Base-by-base conservation (phyloP, 1,140 invertebrate species). In the Brachionus asplanchnoidis region DNA sequence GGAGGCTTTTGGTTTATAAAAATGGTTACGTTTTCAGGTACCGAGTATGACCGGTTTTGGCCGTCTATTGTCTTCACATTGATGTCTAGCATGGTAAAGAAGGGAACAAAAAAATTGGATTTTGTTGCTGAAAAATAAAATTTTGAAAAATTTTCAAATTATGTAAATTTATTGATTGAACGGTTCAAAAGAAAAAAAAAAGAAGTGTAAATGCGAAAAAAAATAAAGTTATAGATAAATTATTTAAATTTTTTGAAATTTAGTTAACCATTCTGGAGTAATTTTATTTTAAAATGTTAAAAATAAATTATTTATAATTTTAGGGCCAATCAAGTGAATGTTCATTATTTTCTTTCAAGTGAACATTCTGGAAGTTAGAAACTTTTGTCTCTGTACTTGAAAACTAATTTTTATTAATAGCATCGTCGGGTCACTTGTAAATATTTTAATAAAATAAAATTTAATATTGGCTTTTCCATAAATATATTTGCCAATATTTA, bases 41-140 rank as follows among this genome's bases (percentile, higher is more conserved):
- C 93, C 80, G 91, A 92, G 90, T 95, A 96, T 32, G 91, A 91
- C 89, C 95, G 94, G 91, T 96, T 96, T 87, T 93, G 93, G 8
- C 95, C 95, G 92, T 97, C 95, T 86, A 97, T 91, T 28, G 95
- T 97, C 90, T 97, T 97, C 56, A 97, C 94, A 85, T 94, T 95
- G 60, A 96, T 90, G 86, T 94, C 92, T 91, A 95, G 93, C 93
- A 95, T 94, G 3, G n/a, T 68, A 28, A 28, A 14, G n/a, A 7
- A 20, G n/a, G 2, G 20, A 20, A 20, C 53, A 20, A 60, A 20
- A 17, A 53, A 17, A 17, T 20, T 60, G 2, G 17, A 20, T 60
- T 60, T 56, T 60, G 20, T 20, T 60, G 7, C 8, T 60, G n/a
- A 20, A 60, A 20, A 20, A 26, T 20, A 20, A 20, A 60, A 60